Evolutionary conservation across 2,888 invertebrate genomes (phyloP).

Genomic region (Eilema griseolum): DNA sequence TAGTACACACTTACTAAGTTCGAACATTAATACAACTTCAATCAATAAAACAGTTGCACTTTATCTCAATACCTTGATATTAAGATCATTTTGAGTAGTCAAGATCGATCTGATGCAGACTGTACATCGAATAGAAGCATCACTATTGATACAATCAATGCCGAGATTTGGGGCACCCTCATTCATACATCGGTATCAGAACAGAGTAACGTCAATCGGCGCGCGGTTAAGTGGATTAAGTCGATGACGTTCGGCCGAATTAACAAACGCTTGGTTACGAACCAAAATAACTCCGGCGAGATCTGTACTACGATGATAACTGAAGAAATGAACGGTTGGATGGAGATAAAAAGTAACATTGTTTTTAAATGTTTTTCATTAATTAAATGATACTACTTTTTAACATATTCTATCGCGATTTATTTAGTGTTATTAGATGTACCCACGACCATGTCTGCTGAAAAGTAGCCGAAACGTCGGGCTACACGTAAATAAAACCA

Average conservation of each 20-base stretch:
- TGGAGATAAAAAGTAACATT: not conserved
- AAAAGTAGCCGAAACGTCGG: no score
- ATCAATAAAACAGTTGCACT: no score
- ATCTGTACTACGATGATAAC: conserved; percentile 31
- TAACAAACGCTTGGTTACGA: conserved; percentile 45
- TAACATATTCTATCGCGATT: no score
- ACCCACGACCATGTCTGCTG: no score
- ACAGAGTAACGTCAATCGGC: conserved; percentile 42
- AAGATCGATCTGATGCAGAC: no score
- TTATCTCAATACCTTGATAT: no score
- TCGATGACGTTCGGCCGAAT: conserved; percentile 52
- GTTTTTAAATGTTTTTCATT: not conserved
- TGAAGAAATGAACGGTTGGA: not conserved
- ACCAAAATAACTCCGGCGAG: conserved; percentile 43
- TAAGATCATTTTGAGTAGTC: no score
- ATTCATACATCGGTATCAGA: conserved; percentile 36
- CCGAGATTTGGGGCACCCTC: conserved; percentile 33
- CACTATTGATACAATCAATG: conserved; percentile 29
- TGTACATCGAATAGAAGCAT: not conserved
- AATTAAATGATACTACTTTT: no score
- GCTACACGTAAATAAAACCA: no score
- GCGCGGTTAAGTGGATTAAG: conserved; percentile 57
- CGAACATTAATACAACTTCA: no score
- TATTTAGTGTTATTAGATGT: no score
- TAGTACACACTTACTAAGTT: no score